A percentile compares a stretch with the other conserved stretches of the same genome.
phyloP scores from a whole-genome alignment of 2,888 invertebrate genomes.

The Cylindroiulus punctatus region DNA sequence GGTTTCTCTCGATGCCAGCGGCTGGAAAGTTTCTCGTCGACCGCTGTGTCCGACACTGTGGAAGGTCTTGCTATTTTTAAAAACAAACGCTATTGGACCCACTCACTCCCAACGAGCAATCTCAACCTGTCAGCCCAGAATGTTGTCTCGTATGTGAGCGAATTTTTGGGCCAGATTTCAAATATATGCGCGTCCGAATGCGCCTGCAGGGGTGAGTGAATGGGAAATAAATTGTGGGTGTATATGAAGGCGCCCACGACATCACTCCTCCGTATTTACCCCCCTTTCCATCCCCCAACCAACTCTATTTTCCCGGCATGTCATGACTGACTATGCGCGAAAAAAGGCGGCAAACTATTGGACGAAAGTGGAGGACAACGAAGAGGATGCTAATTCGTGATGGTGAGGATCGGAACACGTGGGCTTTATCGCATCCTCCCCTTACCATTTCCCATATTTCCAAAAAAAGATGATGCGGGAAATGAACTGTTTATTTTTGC shows the following conservation, averaged over 20 bases:
- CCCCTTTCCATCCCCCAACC: slow-evolving; percentile 7
- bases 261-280: not conserved
- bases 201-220: slow-evolving; percentile 12
- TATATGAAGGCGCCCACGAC: slow-evolving; percentile 16
- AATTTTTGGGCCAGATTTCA: not conserved
- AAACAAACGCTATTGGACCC: not conserved
- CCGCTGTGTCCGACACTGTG: not conserved
- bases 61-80: not conserved
- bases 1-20: not conserved
- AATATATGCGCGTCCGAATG: not conserved
- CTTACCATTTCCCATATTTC: not conserved
- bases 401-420: slow-evolving; percentile 26
- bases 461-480: slow-evolving; percentile 22
- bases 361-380: slow-evolving; percentile 32
- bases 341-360: slow-evolving; percentile 32
- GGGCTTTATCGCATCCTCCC: not conserved
- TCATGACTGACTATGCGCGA: slow-evolving; percentile 10
- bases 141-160: slow-evolving; percentile 1
- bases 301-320: slow-evolving; percentile 25
- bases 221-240: slow-evolving; percentile 24
- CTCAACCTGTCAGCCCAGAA: not conserved
- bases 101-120: not conserved
- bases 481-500: slow-evolving; percentile 6
- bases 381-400: slow-evolving; percentile 17
- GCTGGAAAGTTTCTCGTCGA: not conserved